These are phyloP conservation scores for Nymphalis io DNA, from an alignment of 1,140 invertebrate species.

Conservation along the genomic window DNA sequence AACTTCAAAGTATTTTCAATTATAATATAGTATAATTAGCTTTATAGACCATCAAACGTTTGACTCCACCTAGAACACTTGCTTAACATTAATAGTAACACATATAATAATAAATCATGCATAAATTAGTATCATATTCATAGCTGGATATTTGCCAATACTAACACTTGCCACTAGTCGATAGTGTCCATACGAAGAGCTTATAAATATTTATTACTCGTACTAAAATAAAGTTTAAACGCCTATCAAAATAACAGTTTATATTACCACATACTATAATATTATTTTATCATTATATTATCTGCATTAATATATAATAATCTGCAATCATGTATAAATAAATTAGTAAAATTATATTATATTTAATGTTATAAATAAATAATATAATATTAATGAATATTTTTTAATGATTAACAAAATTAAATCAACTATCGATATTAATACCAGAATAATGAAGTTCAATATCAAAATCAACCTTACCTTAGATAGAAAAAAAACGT, in stretches of 20 bases:
- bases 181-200: slow-evolving; percentile 15
- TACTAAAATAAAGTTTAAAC: slow-evolving; percentile 12
- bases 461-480: background rate
- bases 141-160: slow-evolving; percentile 65
- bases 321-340: no score
- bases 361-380: no score
- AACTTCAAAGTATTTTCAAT: no score
- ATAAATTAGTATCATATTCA: slow-evolving; percentile 26
- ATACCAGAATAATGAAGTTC: background rate
- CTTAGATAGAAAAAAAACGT: slow-evolving; percentile 14
- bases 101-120: slow-evolving; percentile 1
- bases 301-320: no score
- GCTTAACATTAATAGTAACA: background rate
- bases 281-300: background rate
- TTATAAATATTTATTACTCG: slow-evolving; percentile 19
- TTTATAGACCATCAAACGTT: no score
- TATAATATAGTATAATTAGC: no score
- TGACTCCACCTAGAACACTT: background rate
- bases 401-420: background rate
- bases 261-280: background rate
- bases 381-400: no score
- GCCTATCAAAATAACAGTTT: slow-evolving; percentile 20
- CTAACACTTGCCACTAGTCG: slow-evolving; percentile 49
- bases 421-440: background rate
- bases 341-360: no score